Conservation (phyloP, 2,888 invertebrate species). For the Drosophila anomelani region DNA sequence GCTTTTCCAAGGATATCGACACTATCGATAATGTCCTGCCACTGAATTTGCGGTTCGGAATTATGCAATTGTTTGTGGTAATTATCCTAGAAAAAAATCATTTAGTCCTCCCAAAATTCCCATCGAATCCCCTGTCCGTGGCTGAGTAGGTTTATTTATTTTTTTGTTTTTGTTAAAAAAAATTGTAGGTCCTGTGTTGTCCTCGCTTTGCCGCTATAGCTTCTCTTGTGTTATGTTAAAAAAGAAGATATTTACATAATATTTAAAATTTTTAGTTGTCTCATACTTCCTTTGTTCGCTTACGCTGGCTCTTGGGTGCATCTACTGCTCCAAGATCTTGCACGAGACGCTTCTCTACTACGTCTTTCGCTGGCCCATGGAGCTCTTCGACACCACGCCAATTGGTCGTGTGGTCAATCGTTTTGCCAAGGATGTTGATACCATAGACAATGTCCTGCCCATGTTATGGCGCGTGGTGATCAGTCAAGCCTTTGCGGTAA, state of each 20-base stretch:
- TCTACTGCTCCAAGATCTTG: slow-evolving; percentile 87
- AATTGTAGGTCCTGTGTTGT: slow-evolving; percentile 4
- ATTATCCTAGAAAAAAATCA: slow-evolving; percentile 6
- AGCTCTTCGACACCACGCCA: slow-evolving; percentile 92
- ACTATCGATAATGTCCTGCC: slow-evolving; percentile 86
- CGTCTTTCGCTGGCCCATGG: slow-evolving; percentile 89
- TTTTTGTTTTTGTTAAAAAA: not conserved
- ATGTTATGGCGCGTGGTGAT: slow-evolving; percentile 83
- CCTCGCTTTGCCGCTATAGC: not conserved
- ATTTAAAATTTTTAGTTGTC: slow-evolving; percentile 73
- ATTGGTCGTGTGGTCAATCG: slow-evolving; percentile 89
- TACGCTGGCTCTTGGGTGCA: slow-evolving; percentile 84
- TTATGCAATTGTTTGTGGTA: slow-evolving; percentile 85
- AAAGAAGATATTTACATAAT: not conserved
- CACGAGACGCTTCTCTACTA: slow-evolving; percentile 87
- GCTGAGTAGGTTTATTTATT: slow-evolving; percentile 23
- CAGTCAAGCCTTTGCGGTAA: slow-evolving; percentile 78
- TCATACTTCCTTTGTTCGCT: slow-evolving; percentile 82
- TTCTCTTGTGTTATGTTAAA: not conserved
- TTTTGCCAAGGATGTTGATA: slow-evolving; percentile 87
- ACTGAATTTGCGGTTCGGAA: slow-evolving; percentile 81
- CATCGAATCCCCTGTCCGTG: not conserved
- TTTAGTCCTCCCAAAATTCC: not conserved
- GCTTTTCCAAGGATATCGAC: slow-evolving; percentile 88
- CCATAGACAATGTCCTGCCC: slow-evolving; percentile 86